phyloP scores from a whole-genome alignment of 2,113 vertebrate species.

The Ia io region DNA sequence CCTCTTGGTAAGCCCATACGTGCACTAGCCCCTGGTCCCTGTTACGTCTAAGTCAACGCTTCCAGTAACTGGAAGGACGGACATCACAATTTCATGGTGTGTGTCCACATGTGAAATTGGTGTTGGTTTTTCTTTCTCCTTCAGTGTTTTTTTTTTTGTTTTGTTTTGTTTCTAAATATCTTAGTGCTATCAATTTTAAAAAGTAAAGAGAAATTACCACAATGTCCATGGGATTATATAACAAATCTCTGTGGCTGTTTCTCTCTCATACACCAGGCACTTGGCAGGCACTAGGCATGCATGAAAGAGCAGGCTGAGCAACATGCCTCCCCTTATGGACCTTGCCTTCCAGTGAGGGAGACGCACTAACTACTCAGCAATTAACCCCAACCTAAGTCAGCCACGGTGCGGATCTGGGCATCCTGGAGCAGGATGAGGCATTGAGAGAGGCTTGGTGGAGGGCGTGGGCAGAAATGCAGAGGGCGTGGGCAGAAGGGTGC shows the following conservation, averaged over 20 bases:
- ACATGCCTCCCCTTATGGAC: too few relatives aligned
- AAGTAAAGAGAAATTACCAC: neutral
- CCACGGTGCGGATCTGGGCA: too few relatives aligned
- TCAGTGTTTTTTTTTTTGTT: neutral
- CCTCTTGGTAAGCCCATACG: neutral
- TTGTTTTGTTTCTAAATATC: neutral
- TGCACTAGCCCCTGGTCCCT: rapidly evolving
- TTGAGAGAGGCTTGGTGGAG: rapidly evolving
- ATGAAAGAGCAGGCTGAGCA: neutral
- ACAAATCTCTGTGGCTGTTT: neutral
- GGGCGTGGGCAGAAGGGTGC: too few relatives aligned
- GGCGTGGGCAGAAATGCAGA: too few relatives aligned
- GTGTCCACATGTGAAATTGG: neutral
- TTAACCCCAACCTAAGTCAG: too few relatives aligned
- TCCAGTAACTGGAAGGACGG: neutral
- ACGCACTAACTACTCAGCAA: neutral
- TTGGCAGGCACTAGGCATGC: neutral
- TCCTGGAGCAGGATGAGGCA: neutral
- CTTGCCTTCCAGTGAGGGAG: neutral
- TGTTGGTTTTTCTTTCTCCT: neutral
- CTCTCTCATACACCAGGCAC: neutral
- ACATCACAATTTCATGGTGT: neutral
- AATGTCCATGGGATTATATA: neutral
- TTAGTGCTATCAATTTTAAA: neutral
- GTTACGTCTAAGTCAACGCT: neutral